Evolutionary conservation across 2,797 vertebrate species (phyloP), one percentile per base, ranked within the genome.

Genomic region (Acanthiza pusilla): DNA sequence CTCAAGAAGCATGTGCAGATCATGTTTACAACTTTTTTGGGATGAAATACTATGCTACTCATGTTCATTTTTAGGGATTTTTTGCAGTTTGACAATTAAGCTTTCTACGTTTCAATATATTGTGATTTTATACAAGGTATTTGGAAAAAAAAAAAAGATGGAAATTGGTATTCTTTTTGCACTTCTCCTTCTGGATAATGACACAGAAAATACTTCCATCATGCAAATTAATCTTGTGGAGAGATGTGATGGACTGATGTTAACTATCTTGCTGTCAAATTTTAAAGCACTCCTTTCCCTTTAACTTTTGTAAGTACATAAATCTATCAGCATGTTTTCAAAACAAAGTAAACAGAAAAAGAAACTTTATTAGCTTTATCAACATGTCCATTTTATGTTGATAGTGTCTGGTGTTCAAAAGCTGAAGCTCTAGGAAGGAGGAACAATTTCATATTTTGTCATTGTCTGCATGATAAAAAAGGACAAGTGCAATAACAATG

Each of bases 391-490:
- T 61, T 81, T 81, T 30, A 29, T 51, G 23, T 58, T 47, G 11
- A 27, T 78, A 54, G 27, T 54, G 12, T 36, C 57, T 18, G 27
- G 7, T 4, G 1, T 70, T 84, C 18, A 27, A 89, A 88, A 95
- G 12, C 32, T 85, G 94, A 77, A 54, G 45, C 9, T 85, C 23
- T 42, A 83, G 30, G 42, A 79, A 83, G n/a, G 36, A 65, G 62
- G 54, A 96, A 88, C 80, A 50, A n/a, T 61, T 61, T 88, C 8
- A 19, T n/a, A 45, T 71, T 96, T 92, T 94, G 66, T 90, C 77
- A 66, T 61, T 57, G 43, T 67, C 55, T 83, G 20, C 10, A 22
- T 78, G 51, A 86, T 67, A 23, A 92, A 77, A 21, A 76, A 84
- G 60, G 43, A 88, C 75, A 88, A 90, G 36, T 76, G 30, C 48